phyloP scores from a whole-genome alignment of 2,797 vertebrate genomes.

The Tapirus indicus region DNA sequence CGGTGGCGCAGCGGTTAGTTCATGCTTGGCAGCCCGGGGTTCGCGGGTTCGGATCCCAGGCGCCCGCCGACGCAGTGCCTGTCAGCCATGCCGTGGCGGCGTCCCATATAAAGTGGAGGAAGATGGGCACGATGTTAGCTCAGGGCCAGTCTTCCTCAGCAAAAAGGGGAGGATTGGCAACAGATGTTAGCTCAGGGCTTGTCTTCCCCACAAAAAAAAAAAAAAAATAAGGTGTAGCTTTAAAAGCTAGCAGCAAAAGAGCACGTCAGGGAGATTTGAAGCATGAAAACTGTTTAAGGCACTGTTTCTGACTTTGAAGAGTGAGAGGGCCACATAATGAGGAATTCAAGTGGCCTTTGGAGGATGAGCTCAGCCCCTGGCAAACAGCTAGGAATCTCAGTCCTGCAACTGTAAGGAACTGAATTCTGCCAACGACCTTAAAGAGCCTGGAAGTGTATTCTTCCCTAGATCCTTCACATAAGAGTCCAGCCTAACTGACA shows the following conservation, averaged over 20 bases:
- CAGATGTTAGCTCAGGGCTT: no score
- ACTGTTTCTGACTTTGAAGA: not conserved
- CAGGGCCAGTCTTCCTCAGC: no score
- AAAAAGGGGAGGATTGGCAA: no score
- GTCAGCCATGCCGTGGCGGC: no score
- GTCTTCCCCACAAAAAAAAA: no score
- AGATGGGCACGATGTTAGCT: no score
- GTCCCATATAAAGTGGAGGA: no score
- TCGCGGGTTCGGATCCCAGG: no score
- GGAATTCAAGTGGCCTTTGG: not conserved
- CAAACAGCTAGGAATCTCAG: not conserved
- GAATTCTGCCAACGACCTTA: not conserved
- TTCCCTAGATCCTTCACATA: not conserved
- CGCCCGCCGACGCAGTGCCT: no score
- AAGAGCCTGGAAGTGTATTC: not conserved
- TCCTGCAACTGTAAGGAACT: not conserved
- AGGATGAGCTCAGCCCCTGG: not conserved
- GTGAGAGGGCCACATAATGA: not conserved
- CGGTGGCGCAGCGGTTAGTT: no score
- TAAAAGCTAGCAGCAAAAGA: not conserved
- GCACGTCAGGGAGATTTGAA: not conserved
- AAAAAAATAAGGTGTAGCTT: not conserved
- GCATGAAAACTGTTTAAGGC: not conserved
- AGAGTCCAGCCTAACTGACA: not conserved
- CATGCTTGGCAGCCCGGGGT: no score